Evolutionary conservation across 2,113 vertebrate genomes (phyloP).

Genomic region (Lichenostomus cassidix): DNA sequence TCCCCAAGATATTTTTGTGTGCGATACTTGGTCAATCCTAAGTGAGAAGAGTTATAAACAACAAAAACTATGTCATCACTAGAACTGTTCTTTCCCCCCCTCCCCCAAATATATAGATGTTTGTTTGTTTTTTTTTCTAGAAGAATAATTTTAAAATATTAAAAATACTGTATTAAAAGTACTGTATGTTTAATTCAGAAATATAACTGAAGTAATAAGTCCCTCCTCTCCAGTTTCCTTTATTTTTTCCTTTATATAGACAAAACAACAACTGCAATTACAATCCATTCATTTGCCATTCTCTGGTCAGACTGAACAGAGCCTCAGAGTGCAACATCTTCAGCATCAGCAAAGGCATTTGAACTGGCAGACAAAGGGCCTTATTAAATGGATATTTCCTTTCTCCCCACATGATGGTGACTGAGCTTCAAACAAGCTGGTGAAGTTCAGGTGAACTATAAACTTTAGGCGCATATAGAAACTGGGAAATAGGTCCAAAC

Average conservation of each 20-base stretch:
- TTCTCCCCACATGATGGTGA: not conserved
- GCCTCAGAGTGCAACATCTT: not conserved
- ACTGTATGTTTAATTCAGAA: not conserved
- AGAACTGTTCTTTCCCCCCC: rapidly evolving
- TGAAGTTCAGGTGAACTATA: not conserved
- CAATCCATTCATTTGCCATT: not conserved
- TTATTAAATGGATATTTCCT: not conserved
- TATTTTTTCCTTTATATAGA: not conserved
- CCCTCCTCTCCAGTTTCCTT: not conserved
- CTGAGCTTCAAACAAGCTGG: not conserved
- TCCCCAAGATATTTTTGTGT: conserved; percentile 27
- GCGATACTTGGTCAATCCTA: not conserved
- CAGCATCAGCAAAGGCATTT: not conserved
- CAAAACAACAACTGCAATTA: not conserved
- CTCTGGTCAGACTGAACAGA: not conserved
- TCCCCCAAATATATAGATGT: rapidly evolving
- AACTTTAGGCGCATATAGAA: not conserved
- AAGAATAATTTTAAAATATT: not conserved
- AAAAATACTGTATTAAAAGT: not conserved
- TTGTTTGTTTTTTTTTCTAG: not conserved
- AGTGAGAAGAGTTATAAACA: not conserved
- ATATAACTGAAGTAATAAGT: not conserved
- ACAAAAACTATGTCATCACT: not conserved
- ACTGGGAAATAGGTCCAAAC: not conserved
- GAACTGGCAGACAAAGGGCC: not conserved